These are phyloP conservation scores for Xiphorhynchus elegans DNA, from an alignment of 2,113 vertebrate genomes.

Conservation along the genomic window DNA sequence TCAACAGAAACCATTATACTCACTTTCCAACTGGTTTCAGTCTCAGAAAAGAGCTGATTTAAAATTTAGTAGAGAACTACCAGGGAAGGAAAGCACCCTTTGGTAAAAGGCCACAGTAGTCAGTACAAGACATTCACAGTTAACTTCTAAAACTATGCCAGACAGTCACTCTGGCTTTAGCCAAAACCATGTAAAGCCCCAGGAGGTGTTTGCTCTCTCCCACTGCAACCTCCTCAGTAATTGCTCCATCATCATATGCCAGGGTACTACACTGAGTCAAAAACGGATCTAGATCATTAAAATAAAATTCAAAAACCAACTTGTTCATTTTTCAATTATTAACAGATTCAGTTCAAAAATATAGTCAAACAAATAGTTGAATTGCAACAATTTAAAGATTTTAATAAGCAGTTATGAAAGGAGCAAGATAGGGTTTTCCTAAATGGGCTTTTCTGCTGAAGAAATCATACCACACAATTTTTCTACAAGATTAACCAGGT, in stretches of 20 bases:
- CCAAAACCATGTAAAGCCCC: not conserved
- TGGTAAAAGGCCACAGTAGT: not conserved
- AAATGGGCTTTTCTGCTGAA: not conserved
- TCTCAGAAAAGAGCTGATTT: not conserved
- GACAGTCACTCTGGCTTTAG: not conserved
- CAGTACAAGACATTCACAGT: not conserved
- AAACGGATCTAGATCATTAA: not conserved
- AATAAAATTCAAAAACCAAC: not conserved
- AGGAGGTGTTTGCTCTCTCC: not conserved
- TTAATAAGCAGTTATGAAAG: not conserved
- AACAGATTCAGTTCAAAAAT: not conserved
- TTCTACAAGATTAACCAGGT: not conserved
- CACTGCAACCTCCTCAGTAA: not conserved
- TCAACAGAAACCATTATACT: not conserved
- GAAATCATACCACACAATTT: not conserved
- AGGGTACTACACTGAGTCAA: not conserved
- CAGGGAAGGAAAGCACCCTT: not conserved
- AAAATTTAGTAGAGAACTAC: not conserved
- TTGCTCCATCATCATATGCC: not conserved
- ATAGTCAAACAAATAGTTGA: not conserved
- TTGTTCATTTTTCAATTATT: not conserved
- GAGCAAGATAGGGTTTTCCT: not conserved
- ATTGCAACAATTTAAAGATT: not conserved
- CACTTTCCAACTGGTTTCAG: not conserved
- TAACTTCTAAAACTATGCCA: not conserved